These are phyloP conservation scores for Acronicta leporina DNA, from an alignment of 2,888 invertebrate species.

Conservation along the genomic window DNA sequence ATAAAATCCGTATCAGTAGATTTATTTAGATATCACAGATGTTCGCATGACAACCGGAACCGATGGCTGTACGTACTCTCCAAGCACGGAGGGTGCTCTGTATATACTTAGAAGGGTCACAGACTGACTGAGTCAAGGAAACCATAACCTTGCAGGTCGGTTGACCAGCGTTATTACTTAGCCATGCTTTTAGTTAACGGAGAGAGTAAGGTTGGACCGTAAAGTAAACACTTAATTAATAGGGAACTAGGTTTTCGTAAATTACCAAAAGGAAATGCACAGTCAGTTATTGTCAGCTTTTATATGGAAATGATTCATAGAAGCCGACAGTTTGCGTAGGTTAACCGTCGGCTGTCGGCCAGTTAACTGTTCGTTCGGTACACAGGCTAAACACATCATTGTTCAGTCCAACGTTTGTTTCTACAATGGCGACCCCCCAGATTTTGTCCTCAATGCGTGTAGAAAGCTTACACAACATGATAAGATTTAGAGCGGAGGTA, in stretches of 20 bases:
- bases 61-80: too few relatives aligned
- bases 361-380: constrained; percentile 25
- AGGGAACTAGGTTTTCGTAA: background rate
- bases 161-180: too few relatives aligned
- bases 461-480: background rate
- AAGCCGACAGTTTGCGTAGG: constrained; percentile 4
- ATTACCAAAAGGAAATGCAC: constrained; percentile 1
- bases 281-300: constrained; percentile 21
- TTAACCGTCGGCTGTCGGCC: background rate
- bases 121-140: too few relatives aligned
- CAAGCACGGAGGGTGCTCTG: too few relatives aligned
- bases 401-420: constrained; percentile 29
- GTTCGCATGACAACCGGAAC: too few relatives aligned
- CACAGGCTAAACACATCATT: constrained; percentile 38
- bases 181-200: too few relatives aligned
- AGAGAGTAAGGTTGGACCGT: background rate
- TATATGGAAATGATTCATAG: constrained; percentile 42
- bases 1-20: too few relatives aligned
- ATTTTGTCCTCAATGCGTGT: constrained; percentile 31
- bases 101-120: too few relatives aligned
- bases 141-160: too few relatives aligned
- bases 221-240: too few relatives aligned
- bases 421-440: constrained; percentile 44
- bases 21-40: too few relatives aligned
- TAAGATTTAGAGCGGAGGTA: background rate